Conservation (phyloP, 2,113 vertebrate species). For the Vombatus ursinus region DNA sequence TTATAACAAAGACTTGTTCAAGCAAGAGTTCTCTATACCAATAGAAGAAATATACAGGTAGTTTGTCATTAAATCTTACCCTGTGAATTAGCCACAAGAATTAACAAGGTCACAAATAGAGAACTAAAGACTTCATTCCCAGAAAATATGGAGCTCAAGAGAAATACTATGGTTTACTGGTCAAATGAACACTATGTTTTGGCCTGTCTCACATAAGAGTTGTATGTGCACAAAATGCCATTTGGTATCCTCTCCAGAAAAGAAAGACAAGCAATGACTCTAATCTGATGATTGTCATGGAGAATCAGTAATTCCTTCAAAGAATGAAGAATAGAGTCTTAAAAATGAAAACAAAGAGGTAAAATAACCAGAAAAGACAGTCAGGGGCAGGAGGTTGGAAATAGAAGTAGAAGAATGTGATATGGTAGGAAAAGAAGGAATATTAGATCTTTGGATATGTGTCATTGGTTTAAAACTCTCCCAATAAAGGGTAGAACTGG, state of each 20-base stretch:
- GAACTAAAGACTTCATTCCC: background rate
- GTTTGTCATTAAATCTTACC: too few relatives aligned
- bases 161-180: background rate
- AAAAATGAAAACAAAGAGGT: background rate
- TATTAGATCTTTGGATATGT: background rate
- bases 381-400: background rate
- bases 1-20: too few relatives aligned
- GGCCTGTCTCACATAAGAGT: background rate
- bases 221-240: background rate
- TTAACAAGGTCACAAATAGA: background rate
- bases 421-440: background rate
- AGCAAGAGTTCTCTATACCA: too few relatives aligned
- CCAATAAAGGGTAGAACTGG: background rate
- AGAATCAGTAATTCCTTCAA: background rate
- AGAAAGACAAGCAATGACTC: background rate
- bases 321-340: background rate
- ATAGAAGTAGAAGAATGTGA: background rate
- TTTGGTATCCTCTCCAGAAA: background rate
- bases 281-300: background rate
- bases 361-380: background rate
- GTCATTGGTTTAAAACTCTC: background rate
- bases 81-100: background rate
- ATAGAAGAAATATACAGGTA: too few relatives aligned
- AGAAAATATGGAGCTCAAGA: background rate
- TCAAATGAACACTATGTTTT: background rate